phyloP scores from a whole-genome alignment of 2,797 vertebrate species.

The Sylvia borin region DNA sequence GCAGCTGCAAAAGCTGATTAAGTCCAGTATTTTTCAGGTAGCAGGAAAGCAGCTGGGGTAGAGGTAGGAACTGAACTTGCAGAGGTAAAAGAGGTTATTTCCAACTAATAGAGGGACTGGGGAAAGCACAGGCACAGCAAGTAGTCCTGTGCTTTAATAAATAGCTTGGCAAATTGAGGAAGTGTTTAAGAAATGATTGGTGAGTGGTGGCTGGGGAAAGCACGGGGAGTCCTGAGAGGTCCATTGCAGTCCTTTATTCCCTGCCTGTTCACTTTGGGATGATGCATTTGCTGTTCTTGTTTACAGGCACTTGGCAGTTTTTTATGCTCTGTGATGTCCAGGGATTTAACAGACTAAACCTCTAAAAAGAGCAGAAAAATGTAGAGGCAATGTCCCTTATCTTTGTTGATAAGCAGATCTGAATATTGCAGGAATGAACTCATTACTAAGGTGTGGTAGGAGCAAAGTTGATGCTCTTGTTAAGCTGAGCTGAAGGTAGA shows the following conservation, averaged over 20 bases:
- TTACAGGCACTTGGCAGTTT: neutral
- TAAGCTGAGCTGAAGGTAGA: neutral
- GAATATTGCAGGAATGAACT: neutral
- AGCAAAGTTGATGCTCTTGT: neutral
- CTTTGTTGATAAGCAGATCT: neutral
- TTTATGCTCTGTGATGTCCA: neutral
- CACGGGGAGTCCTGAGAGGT: neutral
- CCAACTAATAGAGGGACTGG: neutral
- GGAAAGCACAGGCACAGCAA: neutral
- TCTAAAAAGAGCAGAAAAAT: neutral
- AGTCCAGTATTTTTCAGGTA: neutral
- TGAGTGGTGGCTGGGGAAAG: neutral
- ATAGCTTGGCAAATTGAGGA: neutral
- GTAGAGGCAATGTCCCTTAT: neutral
- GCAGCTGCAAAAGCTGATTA: neutral
- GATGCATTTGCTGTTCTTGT: neutral
- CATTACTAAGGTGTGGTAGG: neutral
- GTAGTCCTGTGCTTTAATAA: neutral
- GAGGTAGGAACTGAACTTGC: neutral
- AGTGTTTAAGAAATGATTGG: neutral
- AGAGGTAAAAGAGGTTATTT: neutral
- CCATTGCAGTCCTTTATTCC: neutral
- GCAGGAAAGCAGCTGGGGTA: neutral
- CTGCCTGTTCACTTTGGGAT: neutral
- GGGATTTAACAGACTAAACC: neutral